Evolutionary conservation across 2,113 vertebrate genomes (phyloP).

Genomic region (Girardinichthys multiradiatus): DNA sequence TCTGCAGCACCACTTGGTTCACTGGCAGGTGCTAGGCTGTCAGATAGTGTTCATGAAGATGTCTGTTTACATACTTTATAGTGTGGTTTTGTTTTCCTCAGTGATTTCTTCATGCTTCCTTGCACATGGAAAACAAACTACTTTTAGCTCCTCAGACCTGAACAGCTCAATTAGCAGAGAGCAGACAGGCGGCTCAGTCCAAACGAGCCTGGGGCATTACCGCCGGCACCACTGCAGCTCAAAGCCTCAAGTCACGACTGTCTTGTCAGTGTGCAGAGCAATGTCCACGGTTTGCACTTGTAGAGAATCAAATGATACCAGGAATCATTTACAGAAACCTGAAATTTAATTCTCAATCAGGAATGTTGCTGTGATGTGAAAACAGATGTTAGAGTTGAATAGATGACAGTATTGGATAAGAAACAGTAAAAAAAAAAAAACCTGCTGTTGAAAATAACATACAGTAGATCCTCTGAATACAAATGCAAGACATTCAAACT

Average conservation of each 20-base stretch:
- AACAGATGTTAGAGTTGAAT: neutral
- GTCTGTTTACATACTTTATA: neutral
- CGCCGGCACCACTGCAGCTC: slow-evolving; percentile 37
- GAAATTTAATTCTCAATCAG: neutral
- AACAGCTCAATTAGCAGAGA: slow-evolving; percentile 51
- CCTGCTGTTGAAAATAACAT: too few relatives aligned
- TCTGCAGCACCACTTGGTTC: slow-evolving; percentile 12
- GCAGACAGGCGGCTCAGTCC: slow-evolving; percentile 14
- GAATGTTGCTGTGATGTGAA: neutral
- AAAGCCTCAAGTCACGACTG: slow-evolving; percentile 32
- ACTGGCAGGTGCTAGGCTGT: slow-evolving; percentile 14
- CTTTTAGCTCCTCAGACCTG: neutral
- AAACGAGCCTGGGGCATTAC: slow-evolving; percentile 53
- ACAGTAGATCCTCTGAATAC: too few relatives aligned
- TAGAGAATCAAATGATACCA: neutral
- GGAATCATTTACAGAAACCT: slow-evolving; percentile 4
- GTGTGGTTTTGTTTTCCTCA: neutral
- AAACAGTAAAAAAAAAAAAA: too few relatives aligned
- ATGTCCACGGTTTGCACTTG: neutral
- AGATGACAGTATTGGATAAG: neutral
- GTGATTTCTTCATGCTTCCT: neutral
- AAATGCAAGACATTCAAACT: too few relatives aligned
- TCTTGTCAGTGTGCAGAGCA: slow-evolving; percentile 11
- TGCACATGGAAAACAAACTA: neutral
- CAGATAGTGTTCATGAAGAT: neutral